Evolutionary conservation across 2,797 vertebrate species (phyloP), one percentile per base, ranked within the genome.

Genomic region (Chelmon rostratus): DNA sequence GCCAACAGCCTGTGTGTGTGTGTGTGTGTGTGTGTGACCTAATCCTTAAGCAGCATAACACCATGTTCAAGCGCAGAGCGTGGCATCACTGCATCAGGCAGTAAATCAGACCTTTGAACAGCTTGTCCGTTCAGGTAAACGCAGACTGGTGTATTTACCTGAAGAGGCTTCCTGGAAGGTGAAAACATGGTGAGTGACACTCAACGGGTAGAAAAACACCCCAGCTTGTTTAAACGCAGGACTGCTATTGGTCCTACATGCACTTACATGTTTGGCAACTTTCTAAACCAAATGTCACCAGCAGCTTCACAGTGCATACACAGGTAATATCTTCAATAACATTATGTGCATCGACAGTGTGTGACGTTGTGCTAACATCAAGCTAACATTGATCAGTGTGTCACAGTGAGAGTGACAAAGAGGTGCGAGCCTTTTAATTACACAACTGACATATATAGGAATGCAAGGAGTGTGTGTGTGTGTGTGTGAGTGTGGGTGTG

Each of bases 371-470:
- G n/a, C n/a, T n/a, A n/a, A n/a, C n/a, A n/a, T n/a, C n/a, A n/a
- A n/a, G 49, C 46, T 15, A 33, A 18, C 23, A n/a, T 11, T 3
- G 18, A 76, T 85, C 31, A 42, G 33, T 35, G 28, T 35, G 59
- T 66, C 79, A 89, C 78, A 94, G 93, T 91, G 93, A 94, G 91
- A 94, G 92, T 94, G 92, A 93, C 86, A 93, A 93, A 91, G 84
- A 90, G 89, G 85, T 91, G 86, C 44, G 0, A 90, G 84, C 73
- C 85, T 88, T 94, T 93, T 93, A 91, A 93, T 91, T 91, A 88
- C 84, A 86, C 90, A 91, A 88, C 80, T 82, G 87, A 81, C 83
- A 83, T 82, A 71, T 64, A 76, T 57, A 82, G 81, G 90, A 93
- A 92, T 92, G 86, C 64, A 62, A 64, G 68, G 82, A 89, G 86